Conservation (phyloP, 1,140 invertebrate genomes). For the Paraescarpia echinospica region DNA sequence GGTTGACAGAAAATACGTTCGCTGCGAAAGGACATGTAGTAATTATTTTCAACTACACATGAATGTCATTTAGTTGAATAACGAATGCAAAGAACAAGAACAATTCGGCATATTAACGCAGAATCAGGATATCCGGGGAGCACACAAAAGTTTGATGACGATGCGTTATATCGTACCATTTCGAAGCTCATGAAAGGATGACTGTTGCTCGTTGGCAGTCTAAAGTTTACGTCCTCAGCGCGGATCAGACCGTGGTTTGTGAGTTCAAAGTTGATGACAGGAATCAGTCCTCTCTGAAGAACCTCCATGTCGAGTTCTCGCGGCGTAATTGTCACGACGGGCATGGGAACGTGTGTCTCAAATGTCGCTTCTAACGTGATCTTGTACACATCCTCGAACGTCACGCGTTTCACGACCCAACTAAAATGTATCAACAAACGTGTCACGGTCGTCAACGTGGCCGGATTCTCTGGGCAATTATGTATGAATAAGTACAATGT, state of each 20-base stretch:
- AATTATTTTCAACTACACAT: too few relatives aligned
- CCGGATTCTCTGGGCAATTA: not conserved
- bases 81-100: too few relatives aligned
- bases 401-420: constrained; percentile 33
- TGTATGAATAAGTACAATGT: not conserved
- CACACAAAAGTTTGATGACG: too few relatives aligned
- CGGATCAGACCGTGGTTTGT: constrained; percentile 40
- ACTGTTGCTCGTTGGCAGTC: constrained; percentile 26
- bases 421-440: not conserved
- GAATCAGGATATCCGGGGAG: too few relatives aligned
- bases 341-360: constrained; percentile 33
- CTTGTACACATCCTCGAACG: constrained; percentile 35
- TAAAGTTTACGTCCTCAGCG: constrained; percentile 35
- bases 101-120: too few relatives aligned
- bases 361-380: constrained; percentile 34
- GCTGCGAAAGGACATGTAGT: too few relatives aligned
- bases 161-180: constrained; percentile 29
- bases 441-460: too few relatives aligned
- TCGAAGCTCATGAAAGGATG: constrained; percentile 34
- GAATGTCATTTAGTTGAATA: too few relatives aligned
- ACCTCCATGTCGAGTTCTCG: constrained; percentile 31
- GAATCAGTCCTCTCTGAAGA: constrained; percentile 28
- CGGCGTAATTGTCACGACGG: constrained; percentile 32
- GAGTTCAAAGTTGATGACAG: constrained; percentile 32
- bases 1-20: too few relatives aligned